These are phyloP conservation scores for Zoanthus gigantus DNA, from an alignment of 92 coral and sea anemone genomes.

Conservation along the genomic window DNA sequence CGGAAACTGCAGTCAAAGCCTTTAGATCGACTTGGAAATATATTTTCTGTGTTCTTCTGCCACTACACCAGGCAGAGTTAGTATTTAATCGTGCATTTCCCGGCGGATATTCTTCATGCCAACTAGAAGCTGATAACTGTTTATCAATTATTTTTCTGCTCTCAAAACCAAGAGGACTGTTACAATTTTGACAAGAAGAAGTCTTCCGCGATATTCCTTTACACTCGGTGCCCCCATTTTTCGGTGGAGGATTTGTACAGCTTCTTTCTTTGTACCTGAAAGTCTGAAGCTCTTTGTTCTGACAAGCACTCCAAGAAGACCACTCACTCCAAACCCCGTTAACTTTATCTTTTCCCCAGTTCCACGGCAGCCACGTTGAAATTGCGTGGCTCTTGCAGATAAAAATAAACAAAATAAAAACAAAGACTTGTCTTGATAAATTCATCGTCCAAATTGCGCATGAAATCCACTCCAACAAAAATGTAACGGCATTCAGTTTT, in stretches of 20 bases:
- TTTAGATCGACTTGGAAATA: constrained; percentile 82
- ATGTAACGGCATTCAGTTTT: background rate
- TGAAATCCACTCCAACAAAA: background rate
- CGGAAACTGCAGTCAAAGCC: constrained; percentile 68
- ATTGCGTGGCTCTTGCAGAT: constrained; percentile 37
- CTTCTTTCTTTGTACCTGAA: constrained; percentile 74
- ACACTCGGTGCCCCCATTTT: constrained; percentile 79
- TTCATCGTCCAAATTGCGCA: background rate
- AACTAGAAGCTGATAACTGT: constrained; percentile 70
- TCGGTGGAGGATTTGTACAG: constrained; percentile 83
- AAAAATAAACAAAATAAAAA: constrained; percentile 37
- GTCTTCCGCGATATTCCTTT: constrained; percentile 69
- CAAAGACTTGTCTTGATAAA: constrained; percentile 9
- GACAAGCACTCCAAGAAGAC: constrained; percentile 85
- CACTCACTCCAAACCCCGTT: constrained; percentile 89
- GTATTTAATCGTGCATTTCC: constrained; percentile 74
- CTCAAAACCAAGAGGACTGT: constrained; percentile 80
- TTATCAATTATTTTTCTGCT: constrained; percentile 66
- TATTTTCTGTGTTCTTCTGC: constrained; percentile 55
- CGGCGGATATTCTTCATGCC: constrained; percentile 79
- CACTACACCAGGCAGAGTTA: constrained; percentile 88
- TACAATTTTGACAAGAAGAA: constrained; percentile 76
- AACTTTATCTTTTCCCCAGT: constrained; percentile 61
- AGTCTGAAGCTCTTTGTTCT: constrained; percentile 60
- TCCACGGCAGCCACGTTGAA: constrained; percentile 64